These are phyloP conservation scores for Amblyjoppa fuscipennis DNA, from an alignment of 2,888 invertebrate species.

Conservation along the genomic window DNA sequence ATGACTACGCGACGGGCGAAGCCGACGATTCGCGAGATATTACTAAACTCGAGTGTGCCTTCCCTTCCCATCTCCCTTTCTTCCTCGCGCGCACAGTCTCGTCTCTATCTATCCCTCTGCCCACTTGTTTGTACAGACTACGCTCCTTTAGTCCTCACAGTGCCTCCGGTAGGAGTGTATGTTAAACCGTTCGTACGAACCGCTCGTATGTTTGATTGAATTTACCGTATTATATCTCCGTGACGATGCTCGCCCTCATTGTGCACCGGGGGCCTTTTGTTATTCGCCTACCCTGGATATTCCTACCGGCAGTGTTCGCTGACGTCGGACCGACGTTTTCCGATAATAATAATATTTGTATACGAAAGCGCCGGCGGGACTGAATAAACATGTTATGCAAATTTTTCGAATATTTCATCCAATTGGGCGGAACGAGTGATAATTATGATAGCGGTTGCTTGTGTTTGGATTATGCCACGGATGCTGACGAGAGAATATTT, in stretches of 20 bases:
- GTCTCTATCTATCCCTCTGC: neutral
- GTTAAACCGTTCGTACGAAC: conserved; percentile 6
- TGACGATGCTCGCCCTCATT: conserved; percentile 3
- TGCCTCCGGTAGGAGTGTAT: neutral
- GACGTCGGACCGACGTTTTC: conserved; percentile 7
- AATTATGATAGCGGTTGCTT: neutral
- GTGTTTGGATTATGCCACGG: neutral
- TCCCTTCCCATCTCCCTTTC: conserved; percentile 11
- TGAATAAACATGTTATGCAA: neutral
- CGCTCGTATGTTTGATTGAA: conserved; percentile 8
- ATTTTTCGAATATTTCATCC: neutral
- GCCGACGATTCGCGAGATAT: conserved; percentile 51
- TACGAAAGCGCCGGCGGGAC: neutral
- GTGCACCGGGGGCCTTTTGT: conserved; percentile 20
- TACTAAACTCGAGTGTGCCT: conserved; percentile 21
- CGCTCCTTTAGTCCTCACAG: neutral
- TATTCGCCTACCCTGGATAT: conserved; percentile 10
- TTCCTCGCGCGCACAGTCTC: conserved; percentile 10
- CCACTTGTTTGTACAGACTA: conserved; percentile 26
- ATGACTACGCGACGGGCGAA: conserved; percentile 9
- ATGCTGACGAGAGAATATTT: neutral
- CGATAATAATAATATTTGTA: conserved; percentile 22
- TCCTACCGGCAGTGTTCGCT: neutral
- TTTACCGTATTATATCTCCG: conserved; percentile 31
- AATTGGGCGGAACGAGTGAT: neutral